phyloP scores from a whole-genome alignment of 2,797 vertebrate genomes.

The Pseudochromis fuscus region DNA sequence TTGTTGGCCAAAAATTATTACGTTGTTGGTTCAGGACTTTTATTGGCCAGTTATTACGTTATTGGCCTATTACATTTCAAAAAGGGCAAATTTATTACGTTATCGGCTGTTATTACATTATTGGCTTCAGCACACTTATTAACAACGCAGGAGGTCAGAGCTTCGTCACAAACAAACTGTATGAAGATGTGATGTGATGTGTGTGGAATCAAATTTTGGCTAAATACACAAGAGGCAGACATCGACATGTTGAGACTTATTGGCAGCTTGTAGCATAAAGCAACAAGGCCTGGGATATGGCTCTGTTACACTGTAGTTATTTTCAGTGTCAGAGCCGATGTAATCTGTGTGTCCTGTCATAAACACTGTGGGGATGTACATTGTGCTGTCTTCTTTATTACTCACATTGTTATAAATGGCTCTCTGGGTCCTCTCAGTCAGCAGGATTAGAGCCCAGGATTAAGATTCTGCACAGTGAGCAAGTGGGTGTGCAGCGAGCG shows the following conservation, averaged over 20 bases:
- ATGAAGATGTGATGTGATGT: no score
- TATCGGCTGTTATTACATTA: no score
- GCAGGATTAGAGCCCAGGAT: conserved; percentile 75
- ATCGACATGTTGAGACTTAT: not conserved
- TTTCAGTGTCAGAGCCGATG: conserved; percentile 48
- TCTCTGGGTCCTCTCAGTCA: conserved; percentile 66
- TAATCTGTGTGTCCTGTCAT: conserved; percentile 59
- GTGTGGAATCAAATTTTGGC: no score
- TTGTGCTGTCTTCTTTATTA: conserved; percentile 48
- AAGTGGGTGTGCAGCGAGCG: conserved; percentile 63
- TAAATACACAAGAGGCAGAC: conserved; percentile 16
- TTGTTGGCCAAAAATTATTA: no score
- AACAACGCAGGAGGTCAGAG: no score
- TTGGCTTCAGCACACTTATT: no score
- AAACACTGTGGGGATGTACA: conserved; percentile 50
- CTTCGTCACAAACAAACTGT: no score
- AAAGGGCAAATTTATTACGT: no score
- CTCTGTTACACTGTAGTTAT: conserved; percentile 26
- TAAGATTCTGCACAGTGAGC: conserved; percentile 66
- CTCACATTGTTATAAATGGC: conserved; percentile 68
- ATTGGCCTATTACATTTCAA: no score
- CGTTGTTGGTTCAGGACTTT: no score
- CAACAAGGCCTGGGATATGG: conserved; percentile 12
- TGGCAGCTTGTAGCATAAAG: conserved; percentile 18
- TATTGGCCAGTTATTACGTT: no score